These are phyloP conservation scores for Pseudomyrmex flavicornis DNA, from an alignment of 1,140 invertebrate species.

Conservation along the genomic window DNA sequence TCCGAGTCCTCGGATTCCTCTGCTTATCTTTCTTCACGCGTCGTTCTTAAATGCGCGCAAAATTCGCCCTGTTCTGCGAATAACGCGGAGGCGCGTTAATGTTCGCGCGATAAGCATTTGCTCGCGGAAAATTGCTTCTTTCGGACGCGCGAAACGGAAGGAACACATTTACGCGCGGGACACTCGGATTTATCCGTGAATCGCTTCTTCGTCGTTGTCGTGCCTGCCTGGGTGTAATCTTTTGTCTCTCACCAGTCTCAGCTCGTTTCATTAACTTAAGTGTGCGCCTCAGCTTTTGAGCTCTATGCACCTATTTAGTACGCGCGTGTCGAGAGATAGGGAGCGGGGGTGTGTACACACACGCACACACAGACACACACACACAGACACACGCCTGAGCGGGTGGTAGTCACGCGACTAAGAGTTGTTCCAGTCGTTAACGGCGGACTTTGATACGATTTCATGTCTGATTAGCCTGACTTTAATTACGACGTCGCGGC, in stretches of 20 bases:
- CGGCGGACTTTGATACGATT: constrained; percentile 63
- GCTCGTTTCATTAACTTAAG: constrained; percentile 69
- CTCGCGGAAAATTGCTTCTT: constrained; percentile 2
- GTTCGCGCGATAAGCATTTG: constrained; percentile 3
- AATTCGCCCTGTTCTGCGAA: background rate
- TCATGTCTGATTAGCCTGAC: constrained; percentile 59
- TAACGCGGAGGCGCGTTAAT: background rate
- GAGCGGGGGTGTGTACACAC: background rate
- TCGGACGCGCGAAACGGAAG: background rate
- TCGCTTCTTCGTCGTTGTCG: constrained; percentile 3
- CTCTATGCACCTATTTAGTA: background rate
- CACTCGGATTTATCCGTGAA: constrained; percentile 28
- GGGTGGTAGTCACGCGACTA: constrained; percentile 63
- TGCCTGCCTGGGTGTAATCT: constrained; percentile 23
- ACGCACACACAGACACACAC: too few relatives aligned
- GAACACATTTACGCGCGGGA: background rate
- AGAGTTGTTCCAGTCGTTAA: constrained; percentile 56
- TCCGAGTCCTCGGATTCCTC: constrained; percentile 3
- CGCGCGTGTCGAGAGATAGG: constrained; percentile 29
- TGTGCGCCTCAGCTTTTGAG: constrained; percentile 43
- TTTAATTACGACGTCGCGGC: constrained; percentile 65
- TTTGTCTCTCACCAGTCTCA: constrained; percentile 27
- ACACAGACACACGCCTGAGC: too few relatives aligned
- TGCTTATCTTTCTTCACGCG: constrained; percentile 23
- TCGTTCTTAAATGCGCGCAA: background rate